Percentiles rank a stretch among this genome's conserved stretches.
Evolutionary conservation across 2,113 vertebrate genomes (phyloP).

Genomic region (Setophaga kirtlandii): DNA sequence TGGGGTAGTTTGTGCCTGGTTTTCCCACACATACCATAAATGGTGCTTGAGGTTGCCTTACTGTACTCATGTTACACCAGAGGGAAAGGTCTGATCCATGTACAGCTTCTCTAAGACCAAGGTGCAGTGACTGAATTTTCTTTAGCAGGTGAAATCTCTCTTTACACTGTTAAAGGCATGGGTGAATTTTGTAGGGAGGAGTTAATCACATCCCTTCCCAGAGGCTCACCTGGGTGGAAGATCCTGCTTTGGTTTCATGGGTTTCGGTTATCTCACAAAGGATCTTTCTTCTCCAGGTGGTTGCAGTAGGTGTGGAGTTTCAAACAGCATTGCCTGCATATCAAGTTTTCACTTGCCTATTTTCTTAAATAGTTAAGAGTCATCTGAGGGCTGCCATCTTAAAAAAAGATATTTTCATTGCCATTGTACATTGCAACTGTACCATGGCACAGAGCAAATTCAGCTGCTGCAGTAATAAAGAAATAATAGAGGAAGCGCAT

Average conservation of each 20-base stretch:
- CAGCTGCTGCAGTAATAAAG: background rate
- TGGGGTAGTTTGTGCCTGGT: background rate
- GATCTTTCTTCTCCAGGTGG: background rate
- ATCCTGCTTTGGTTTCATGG: background rate
- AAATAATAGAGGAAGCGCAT: background rate
- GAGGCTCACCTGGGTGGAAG: background rate
- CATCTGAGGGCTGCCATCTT: background rate
- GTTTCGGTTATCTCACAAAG: background rate
- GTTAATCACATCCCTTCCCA: background rate
- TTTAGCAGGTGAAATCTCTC: background rate
- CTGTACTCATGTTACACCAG: background rate
- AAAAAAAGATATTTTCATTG: background rate
- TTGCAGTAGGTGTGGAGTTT: background rate
- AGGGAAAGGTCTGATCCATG: background rate
- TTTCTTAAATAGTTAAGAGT: background rate
- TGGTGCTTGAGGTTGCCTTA: background rate
- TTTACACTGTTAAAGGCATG: background rate
- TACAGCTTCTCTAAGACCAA: background rate
- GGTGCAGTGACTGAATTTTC: background rate
- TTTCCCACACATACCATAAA: conserved; percentile 16
- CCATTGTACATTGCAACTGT: background rate
- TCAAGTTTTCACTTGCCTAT: background rate
- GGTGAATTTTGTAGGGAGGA: background rate
- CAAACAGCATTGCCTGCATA: background rate
- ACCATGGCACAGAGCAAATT: background rate